phyloP scores from a whole-genome alignment of 2,797 vertebrate species.

The Amazona ochrocephala region DNA sequence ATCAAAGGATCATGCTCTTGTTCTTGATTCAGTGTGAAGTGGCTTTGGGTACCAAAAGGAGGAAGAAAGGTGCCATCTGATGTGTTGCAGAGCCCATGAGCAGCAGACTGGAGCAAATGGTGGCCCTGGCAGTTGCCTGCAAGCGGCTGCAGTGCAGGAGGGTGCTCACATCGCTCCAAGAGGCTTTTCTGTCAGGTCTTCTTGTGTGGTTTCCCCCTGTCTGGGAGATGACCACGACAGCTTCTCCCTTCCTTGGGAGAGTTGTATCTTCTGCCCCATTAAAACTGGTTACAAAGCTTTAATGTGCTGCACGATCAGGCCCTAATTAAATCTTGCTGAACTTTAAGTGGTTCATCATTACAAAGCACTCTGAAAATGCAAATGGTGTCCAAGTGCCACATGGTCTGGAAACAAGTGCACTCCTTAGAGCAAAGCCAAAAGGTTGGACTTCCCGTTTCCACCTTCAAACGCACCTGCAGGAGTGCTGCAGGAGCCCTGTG shows the following conservation, averaged over 20 bases:
- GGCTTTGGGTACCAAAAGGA: background rate
- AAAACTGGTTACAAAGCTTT: background rate
- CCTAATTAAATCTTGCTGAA: background rate
- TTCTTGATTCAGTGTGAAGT: background rate
- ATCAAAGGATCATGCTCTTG: background rate
- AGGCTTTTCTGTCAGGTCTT: background rate
- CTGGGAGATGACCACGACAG: background rate
- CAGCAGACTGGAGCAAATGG: background rate
- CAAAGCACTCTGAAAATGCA: background rate
- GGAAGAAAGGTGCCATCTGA: background rate
- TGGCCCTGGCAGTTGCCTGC: background rate
- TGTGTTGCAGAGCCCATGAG: background rate
- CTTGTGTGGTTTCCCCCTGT: background rate
- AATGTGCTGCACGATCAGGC: background rate
- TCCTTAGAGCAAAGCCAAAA: background rate
- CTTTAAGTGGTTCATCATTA: slow-evolving; percentile 12
- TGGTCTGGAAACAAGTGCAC: background rate
- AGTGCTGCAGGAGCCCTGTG: background rate
- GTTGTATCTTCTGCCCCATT: background rate
- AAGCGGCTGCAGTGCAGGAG: background rate
- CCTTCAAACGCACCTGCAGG: background rate
- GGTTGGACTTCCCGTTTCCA: background rate
- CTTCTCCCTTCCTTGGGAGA: background rate
- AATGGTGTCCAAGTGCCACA: background rate
- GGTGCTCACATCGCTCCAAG: background rate